phyloP scores from a whole-genome alignment of 1,140 invertebrate genomes.

The Atta colombica region DNA sequence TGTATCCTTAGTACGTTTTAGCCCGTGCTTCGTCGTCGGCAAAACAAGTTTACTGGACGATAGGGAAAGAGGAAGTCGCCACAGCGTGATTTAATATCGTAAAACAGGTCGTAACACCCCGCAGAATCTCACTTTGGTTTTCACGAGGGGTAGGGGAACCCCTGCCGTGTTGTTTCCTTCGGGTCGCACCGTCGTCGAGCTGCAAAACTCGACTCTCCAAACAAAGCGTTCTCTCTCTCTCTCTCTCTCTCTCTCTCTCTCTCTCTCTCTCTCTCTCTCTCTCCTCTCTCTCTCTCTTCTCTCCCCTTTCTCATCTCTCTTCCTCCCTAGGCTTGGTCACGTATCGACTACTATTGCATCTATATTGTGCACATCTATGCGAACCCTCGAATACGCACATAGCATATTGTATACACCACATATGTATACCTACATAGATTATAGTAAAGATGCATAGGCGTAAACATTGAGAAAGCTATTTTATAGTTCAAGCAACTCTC shows the following conservation, averaged over 20 bases:
- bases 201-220: slow-evolving; percentile 36
- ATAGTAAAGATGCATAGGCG: slow-evolving; percentile 28
- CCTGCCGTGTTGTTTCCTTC: slow-evolving; percentile 38
- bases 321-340: slow-evolving; percentile 28
- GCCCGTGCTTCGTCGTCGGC: neutral
- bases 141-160: slow-evolving; percentile 17
- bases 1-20: slow-evolving; percentile 29
- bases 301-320: neutral
- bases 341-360: slow-evolving; percentile 31
- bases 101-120: slow-evolving; percentile 76
- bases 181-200: slow-evolving; percentile 3
- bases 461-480: neutral
- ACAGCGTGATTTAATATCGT: slow-evolving; percentile 78
- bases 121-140: slow-evolving; percentile 73
- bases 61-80: slow-evolving; percentile 22
- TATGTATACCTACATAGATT: slow-evolving; percentile 27
- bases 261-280: neutral
- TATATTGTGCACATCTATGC: slow-evolving; percentile 37
- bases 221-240: neutral
- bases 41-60: slow-evolving; percentile 57
- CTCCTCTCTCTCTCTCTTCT: neutral
- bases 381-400: slow-evolving; percentile 23
- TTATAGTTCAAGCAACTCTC: neutral
- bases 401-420: slow-evolving; percentile 45
- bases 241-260: neutral